Evolutionary conservation across 1,140 invertebrate genomes (phyloP).

Genomic region (Zophobas atratus): DNA sequence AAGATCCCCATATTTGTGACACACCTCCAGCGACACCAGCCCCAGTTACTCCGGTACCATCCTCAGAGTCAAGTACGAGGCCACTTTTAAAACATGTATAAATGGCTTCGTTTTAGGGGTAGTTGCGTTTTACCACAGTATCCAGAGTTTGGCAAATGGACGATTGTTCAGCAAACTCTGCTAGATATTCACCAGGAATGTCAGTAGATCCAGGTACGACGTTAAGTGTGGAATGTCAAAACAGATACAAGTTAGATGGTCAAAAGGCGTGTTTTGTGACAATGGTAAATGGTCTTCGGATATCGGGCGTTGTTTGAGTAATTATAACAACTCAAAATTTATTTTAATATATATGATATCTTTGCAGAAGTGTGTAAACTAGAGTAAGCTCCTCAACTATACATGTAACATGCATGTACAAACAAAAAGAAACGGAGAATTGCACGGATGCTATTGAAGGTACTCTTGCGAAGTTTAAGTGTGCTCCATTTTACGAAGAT

Average conservation of each 20-base stretch:
- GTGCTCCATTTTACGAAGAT: conserved; percentile 54
- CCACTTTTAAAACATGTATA: not conserved
- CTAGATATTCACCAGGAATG: conserved; percentile 13
- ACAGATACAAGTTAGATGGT: conserved; percentile 44
- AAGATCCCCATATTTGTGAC: conserved; percentile 61
- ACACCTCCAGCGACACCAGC: conserved; percentile 20
- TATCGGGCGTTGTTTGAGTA: conserved; percentile 51
- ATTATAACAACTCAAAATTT: not conserved
- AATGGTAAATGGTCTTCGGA: conserved; percentile 45
- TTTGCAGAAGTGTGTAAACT: conserved; percentile 4
- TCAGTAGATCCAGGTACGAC: conserved; percentile 3
- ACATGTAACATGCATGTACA: conserved; percentile 45
- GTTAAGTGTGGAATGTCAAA: conserved; percentile 33
- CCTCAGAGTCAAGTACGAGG: not conserved
- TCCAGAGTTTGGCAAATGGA: conserved; percentile 55
- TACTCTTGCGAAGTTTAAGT: conserved; percentile 52
- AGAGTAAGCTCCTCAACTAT: conserved; percentile 2
- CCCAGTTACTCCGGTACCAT: conserved; percentile 8
- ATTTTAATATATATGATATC: not conserved
- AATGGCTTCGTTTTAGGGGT: conserved; percentile 27
- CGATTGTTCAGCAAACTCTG: not conserved
- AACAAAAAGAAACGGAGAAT: conserved; percentile 32
- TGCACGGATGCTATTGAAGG: conserved; percentile 54
- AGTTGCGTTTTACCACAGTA: conserved; percentile 51
- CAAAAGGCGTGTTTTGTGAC: conserved; percentile 16